phyloP scores from a whole-genome alignment of 1,140 invertebrate genomes.

The Anastrepha ludens region DNA sequence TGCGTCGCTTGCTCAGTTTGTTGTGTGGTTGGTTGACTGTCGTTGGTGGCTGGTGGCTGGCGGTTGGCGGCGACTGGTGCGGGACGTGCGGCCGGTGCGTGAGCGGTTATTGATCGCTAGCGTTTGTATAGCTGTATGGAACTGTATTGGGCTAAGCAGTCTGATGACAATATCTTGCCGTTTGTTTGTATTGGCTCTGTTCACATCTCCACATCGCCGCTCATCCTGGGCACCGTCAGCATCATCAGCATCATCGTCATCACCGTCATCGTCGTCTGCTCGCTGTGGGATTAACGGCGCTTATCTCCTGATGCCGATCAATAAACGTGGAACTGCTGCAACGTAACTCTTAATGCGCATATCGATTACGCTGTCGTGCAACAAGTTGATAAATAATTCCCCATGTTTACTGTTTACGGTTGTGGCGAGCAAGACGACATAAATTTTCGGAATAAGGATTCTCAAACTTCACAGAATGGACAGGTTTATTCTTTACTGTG shows the following conservation, averaged over 20 bases:
- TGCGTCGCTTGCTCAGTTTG: background rate
- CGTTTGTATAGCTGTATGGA: background rate
- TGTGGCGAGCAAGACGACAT: constrained; percentile 18
- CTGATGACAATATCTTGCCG: constrained; percentile 46
- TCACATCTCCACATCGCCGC: background rate
- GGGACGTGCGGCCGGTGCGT: constrained; percentile 19
- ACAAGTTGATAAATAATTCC: constrained; percentile 46
- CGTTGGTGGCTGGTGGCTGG: background rate
- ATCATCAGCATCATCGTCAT: constrained; percentile 3
- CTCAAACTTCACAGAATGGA: constrained; percentile 4
- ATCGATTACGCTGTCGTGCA: constrained; percentile 47
- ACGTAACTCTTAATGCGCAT: constrained; percentile 52
- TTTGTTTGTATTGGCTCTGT: background rate
- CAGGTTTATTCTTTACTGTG: background rate
- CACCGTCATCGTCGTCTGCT: background rate
- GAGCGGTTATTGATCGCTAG: background rate
- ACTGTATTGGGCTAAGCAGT: background rate
- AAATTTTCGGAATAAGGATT: constrained; percentile 41
- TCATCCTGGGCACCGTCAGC: background rate
- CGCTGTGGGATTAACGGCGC: constrained; percentile 31
- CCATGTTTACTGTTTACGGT: constrained; percentile 38
- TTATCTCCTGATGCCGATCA: constrained; percentile 43
- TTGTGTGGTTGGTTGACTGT: background rate
- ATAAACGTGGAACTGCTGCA: constrained; percentile 42
- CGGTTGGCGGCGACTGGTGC: background rate